A percentile compares a stretch with the other conserved stretches of the same genome.
phyloP scores from a whole-genome alignment of 1,140 invertebrate genomes.

The Delia radicum region DNA sequence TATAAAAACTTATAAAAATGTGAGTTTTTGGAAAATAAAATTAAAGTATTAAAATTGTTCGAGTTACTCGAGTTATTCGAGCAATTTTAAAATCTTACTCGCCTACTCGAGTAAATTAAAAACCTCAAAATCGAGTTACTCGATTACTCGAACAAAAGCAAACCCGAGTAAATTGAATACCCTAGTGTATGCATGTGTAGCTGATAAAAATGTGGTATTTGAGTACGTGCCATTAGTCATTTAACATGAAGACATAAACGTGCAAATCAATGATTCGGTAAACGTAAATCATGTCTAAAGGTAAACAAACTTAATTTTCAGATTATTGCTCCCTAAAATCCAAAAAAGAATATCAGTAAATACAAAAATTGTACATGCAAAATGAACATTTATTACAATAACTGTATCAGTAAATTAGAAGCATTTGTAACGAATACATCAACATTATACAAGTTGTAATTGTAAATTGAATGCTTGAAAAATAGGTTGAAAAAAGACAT shows the following conservation, averaged over 20 bases:
- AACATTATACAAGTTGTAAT: background rate
- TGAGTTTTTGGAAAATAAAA: too few species aligned
- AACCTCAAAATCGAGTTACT: too few species aligned
- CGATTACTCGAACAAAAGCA: too few species aligned
- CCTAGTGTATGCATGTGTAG: background rate
- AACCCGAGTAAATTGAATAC: too few species aligned
- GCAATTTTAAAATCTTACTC: too few species aligned
- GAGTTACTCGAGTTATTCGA: too few species aligned
- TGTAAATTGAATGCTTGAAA: background rate
- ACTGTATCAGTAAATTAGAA: background rate
- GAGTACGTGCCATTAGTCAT: background rate
- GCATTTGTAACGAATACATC: conserved; percentile 3
- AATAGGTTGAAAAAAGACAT: background rate
- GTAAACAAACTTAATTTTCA: conserved; percentile 9
- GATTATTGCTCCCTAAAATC: background rate
- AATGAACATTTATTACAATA: conserved; percentile 6
- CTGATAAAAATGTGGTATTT: background rate
- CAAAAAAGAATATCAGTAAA: background rate
- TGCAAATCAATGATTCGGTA: background rate
- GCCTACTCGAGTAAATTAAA: too few species aligned
- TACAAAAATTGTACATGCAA: conserved; percentile 8
- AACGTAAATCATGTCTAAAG: conserved; percentile 7
- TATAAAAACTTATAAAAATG: too few species aligned
- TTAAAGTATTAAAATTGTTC: too few species aligned
- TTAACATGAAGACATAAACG: background rate